Conservation (phyloP, 1,140 invertebrate species). For the Musca vetustissima region DNA sequence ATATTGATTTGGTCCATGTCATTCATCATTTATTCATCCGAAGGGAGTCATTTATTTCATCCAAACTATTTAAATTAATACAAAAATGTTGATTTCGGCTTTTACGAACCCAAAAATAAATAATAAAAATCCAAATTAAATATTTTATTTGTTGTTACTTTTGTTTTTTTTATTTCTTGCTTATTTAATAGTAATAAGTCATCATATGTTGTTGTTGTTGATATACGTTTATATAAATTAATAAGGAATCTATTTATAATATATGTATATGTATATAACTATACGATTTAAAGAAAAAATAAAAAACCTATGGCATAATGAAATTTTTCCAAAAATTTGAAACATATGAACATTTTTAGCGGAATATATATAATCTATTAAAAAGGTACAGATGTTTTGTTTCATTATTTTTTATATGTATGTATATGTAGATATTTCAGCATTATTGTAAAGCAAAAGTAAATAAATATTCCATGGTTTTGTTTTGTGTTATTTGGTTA, state of each 20-base stretch:
- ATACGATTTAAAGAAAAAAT: too few relatives aligned
- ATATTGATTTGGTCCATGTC: too few relatives aligned
- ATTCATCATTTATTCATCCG: too few relatives aligned
- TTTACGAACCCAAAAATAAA: too few relatives aligned
- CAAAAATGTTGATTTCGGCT: too few relatives aligned
- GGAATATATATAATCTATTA: background rate
- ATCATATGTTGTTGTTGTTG: background rate
- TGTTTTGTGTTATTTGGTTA: background rate
- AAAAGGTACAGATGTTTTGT: background rate
- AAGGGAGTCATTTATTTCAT: too few relatives aligned
- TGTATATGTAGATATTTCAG: background rate
- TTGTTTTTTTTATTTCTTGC: background rate
- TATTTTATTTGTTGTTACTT: background rate
- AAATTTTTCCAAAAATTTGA: too few relatives aligned
- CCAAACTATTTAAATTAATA: too few relatives aligned
- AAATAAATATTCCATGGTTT: conserved; percentile 2
- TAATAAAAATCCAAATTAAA: too few relatives aligned
- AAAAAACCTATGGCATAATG: too few relatives aligned
- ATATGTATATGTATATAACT: too few relatives aligned
- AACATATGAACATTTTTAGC: background rate
- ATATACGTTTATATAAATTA: conserved; percentile 16
- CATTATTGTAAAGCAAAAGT: background rate
- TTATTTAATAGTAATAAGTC: conserved; percentile 10
- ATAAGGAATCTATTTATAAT: conserved; percentile 14
- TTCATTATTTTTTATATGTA: background rate